Percentiles rank a stretch among this genome's conserved stretches.
Conservation (phyloP, 2,797 vertebrate genomes). For the Crenichthys baileyi region DNA sequence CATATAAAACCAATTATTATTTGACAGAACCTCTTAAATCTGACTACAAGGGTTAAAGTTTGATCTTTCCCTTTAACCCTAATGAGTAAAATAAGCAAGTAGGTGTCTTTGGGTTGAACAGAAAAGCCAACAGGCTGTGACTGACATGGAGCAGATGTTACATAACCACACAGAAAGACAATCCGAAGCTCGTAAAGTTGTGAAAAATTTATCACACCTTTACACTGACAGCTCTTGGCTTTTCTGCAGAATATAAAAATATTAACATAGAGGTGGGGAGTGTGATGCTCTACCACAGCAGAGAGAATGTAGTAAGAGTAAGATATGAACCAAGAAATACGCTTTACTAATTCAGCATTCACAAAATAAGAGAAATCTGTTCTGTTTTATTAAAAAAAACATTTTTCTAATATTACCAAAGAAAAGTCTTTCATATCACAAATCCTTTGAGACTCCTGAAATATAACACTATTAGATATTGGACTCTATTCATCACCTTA, state of each 20-base stretch:
- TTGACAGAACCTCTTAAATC: not conserved
- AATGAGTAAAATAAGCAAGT: not conserved
- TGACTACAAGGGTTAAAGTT: not conserved
- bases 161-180: slow-evolving; percentile 14
- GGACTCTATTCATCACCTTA: too few species aligned
- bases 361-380: too few species aligned
- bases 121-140: slow-evolving; percentile 34
- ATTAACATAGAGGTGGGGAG: not conserved
- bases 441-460: too few species aligned
- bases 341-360: too few species aligned
- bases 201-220: not conserved
- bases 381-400: too few species aligned
- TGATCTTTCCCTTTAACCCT: slow-evolving; percentile 8
- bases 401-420: too few species aligned
- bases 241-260: not conserved
- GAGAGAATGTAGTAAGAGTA: too few species aligned
- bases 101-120: slow-evolving; percentile 22
- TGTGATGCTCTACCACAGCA: not conserved
- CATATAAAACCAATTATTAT: not conserved
- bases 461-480: too few species aligned
- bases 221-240: not conserved
- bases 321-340: too few species aligned
- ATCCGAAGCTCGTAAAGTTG: not conserved
- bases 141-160: slow-evolving; percentile 39
- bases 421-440: too few species aligned